These are phyloP conservation scores for Drosophila yakuba DNA, from an alignment of 1,140 invertebrate species.

Conservation along the genomic window DNA sequence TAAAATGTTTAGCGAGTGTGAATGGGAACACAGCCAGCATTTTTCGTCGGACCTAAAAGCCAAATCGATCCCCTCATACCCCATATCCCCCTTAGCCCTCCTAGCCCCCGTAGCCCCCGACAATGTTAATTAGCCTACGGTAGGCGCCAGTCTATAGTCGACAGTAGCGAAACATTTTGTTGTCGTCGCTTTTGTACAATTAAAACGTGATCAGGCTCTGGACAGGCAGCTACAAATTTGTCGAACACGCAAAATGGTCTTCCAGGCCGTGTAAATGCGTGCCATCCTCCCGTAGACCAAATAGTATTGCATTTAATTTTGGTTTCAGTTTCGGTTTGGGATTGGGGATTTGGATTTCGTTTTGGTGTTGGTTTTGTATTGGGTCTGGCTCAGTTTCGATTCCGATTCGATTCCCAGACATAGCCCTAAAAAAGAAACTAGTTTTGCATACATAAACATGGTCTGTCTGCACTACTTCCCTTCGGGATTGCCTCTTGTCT, in stretches of 20 bases:
- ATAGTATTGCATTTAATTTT: conserved; percentile 70
- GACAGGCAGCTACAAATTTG: conserved; percentile 79
- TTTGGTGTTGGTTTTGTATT: conserved; percentile 20
- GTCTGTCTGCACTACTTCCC: conserved; percentile 79
- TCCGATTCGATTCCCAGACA: conserved; percentile 73
- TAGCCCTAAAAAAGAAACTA: conserved; percentile 81
- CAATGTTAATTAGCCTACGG: conserved; percentile 75
- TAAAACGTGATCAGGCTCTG: conserved; percentile 79
- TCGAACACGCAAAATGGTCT: conserved; percentile 80
- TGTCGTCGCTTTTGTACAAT: conserved; percentile 75
- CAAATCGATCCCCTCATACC: not conserved
- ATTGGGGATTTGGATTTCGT: not conserved
- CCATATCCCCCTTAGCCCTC: not conserved
- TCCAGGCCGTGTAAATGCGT: conserved; percentile 69
- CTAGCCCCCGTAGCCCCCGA: not conserved
- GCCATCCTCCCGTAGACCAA: conserved; percentile 41
- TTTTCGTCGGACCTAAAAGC: conserved; percentile 12
- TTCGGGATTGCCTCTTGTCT: conserved; percentile 30
- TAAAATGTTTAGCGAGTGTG: conserved; percentile 76
- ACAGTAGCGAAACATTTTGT: conserved; percentile 61
- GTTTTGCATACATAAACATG: conserved; percentile 79
- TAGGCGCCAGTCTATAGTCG: conserved; percentile 75
- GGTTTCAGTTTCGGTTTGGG: conserved; percentile 34
- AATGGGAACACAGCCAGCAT: conserved; percentile 64
- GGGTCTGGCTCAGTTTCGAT: conserved; percentile 38